Evolutionary conservation across 2,797 vertebrate species (phyloP).

Genomic region (Pseudochaenichthys georgianus): DNA sequence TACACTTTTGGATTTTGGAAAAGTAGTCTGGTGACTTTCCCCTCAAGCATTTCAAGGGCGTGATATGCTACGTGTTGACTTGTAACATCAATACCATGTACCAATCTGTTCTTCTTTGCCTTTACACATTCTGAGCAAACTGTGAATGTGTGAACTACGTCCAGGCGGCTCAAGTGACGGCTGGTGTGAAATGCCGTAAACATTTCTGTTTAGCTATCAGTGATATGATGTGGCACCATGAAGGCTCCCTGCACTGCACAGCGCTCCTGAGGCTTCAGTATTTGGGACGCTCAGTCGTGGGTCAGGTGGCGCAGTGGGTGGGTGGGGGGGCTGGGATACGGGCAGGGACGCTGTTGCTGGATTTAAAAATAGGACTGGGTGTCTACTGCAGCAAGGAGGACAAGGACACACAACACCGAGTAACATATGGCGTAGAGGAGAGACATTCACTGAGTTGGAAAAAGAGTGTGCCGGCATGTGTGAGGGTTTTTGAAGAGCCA

Average conservation of each 20-base stretch:
- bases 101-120: constrained; percentile 1
- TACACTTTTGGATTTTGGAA: neutral
- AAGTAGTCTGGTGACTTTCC: neutral
- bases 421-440: constrained; percentile 59
- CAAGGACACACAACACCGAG: constrained; percentile 61
- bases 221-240: constrained; percentile 38
- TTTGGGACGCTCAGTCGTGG: constrained; percentile 66
- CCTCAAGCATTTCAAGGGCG: neutral
- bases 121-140: constrained; percentile 1
- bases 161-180: constrained; percentile 15
- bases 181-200: neutral
- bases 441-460: constrained; percentile 21
- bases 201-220: constrained; percentile 14
- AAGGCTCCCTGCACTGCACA: constrained; percentile 33
- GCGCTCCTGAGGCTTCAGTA: constrained; percentile 54
- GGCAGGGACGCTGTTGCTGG: constrained; percentile 51
- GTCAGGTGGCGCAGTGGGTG: constrained; percentile 52
- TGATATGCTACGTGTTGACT: neutral
- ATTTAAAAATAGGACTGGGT: constrained; percentile 71
- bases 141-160: neutral
- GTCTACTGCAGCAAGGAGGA: constrained; percentile 62
- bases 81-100: neutral
- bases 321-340: constrained; percentile 18
- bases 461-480: neutral
- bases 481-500: constrained; percentile 18